Conservation (phyloP, 2,797 vertebrate genomes). For the Glyptemys insculpta region DNA sequence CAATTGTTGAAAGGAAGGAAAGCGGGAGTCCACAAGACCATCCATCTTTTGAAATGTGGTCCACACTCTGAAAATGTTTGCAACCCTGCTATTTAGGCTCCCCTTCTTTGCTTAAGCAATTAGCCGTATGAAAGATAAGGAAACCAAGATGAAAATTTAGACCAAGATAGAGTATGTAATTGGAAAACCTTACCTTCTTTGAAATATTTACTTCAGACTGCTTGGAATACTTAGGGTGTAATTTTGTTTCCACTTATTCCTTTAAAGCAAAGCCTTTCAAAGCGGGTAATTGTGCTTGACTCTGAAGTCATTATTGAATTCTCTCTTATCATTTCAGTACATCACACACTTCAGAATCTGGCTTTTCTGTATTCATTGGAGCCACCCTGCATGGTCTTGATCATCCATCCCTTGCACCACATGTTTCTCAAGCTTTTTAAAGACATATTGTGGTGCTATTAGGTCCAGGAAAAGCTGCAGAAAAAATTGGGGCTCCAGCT, state of each 20-base stretch:
- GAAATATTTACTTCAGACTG: accelerated
- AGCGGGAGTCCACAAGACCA: background rate
- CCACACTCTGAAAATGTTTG: background rate
- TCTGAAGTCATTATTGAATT: background rate
- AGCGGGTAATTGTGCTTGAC: background rate
- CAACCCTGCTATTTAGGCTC: background rate
- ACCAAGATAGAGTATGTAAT: background rate
- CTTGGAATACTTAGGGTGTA: background rate
- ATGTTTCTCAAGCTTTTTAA: background rate
- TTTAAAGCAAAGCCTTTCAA: background rate
- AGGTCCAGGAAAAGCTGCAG: background rate
- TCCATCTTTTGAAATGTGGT: background rate
- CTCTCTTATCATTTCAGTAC: background rate
- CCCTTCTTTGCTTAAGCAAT: background rate
- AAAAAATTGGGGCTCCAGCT: background rate
- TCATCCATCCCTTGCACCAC: background rate
- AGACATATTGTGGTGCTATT: background rate
- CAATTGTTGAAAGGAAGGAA: conserved; percentile 19
- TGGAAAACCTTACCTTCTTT: background rate
- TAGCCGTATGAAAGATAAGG: background rate
- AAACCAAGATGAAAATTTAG: background rate
- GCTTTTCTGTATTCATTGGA: background rate
- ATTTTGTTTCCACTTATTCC: background rate
- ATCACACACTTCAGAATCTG: background rate
- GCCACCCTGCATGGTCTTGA: background rate